Conservation (phyloP, 64 coral and sea anemone species). For the Montipora foliosa region DNA sequence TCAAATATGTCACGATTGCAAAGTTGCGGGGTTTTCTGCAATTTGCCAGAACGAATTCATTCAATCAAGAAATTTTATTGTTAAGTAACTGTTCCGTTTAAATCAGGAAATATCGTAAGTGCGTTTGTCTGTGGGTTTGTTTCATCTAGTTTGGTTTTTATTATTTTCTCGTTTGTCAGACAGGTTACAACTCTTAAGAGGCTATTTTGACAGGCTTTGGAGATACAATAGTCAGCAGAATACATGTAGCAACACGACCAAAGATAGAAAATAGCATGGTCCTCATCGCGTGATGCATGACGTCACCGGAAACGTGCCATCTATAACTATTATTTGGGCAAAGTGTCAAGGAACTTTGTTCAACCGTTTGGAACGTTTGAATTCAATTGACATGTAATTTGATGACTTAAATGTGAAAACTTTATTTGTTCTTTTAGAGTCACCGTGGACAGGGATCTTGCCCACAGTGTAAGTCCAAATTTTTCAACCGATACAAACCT, state of each 20-base stretch:
- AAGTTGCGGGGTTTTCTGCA: too few species aligned
- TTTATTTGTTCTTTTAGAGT: slow-evolving; percentile 5
- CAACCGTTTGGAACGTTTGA: neutral
- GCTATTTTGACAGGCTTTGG: too few species aligned
- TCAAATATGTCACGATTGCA: too few species aligned
- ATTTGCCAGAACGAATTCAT: too few species aligned
- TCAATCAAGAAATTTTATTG: too few species aligned
- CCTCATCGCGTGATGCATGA: neutral
- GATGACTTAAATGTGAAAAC: neutral
- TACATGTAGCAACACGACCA: too few species aligned
- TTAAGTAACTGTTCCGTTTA: neutral
- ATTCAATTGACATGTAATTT: neutral
- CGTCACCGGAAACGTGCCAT: neutral
- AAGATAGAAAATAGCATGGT: too few species aligned
- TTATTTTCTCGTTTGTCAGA: neutral
- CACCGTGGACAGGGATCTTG: neutral
- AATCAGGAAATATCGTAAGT: neutral
- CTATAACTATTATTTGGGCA: neutral
- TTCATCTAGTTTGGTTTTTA: neutral
- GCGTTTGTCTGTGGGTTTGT: neutral
- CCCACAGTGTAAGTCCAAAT: neutral
- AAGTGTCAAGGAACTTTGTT: neutral
- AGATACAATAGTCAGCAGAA: too few species aligned
- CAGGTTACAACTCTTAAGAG: neutral
- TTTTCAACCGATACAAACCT: slow-evolving; percentile 14